Base-by-base conservation (phyloP, 2,113 vertebrate genomes). In the Neoarius graeffei region DNA sequence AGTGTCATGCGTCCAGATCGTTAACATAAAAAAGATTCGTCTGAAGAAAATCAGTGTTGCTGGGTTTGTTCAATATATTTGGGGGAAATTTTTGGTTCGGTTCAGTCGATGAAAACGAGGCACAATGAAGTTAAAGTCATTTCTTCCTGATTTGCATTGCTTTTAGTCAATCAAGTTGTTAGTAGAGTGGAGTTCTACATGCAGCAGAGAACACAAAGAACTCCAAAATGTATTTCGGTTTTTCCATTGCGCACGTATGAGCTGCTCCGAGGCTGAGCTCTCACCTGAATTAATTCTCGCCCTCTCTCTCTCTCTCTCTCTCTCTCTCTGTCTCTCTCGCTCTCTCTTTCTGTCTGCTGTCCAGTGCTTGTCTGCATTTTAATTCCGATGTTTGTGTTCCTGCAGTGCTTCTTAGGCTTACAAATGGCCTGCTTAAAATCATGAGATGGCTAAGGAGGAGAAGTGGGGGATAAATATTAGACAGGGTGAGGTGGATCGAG, bases 361-460 rank as follows among this genome's bases (percentile, higher is more conserved):
- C 84, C 86, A 86, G 88, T 86, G 64, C 88, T 90, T 89, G 89
- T 92, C 86, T 81, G 89, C 89, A 92, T 89, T 90, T 90, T 92
- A 81, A 93, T 92, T 93, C 88, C 91, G 89, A 89, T 91, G 90
- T 92, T 92, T 93, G 89, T 91, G 92, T 93, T 92, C 90, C 85
- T 35, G 79, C 88, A 88, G 89, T 83, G 87, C 91, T 87, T 86
- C 67, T 79, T 80, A 92, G 87, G 89, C 88, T 92, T 88, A 93
- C 79, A 91, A 92, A 91, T 42, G 50, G 81, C 83, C 77, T 85
- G 85, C 85, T 91, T 90, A 91, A 84, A 91, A 90, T 88, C 83
- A 66, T 27, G 64, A 89, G 84, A 66, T 7, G 50, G 73, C 10
- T 11, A 62, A 54, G 71, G 60, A 84, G 86, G 60, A 27, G 81